Evolutionary conservation across 2,888 invertebrate species (phyloP), one percentile per base, ranked within the genome.

Genomic region (Crepidodera aurea): DNA sequence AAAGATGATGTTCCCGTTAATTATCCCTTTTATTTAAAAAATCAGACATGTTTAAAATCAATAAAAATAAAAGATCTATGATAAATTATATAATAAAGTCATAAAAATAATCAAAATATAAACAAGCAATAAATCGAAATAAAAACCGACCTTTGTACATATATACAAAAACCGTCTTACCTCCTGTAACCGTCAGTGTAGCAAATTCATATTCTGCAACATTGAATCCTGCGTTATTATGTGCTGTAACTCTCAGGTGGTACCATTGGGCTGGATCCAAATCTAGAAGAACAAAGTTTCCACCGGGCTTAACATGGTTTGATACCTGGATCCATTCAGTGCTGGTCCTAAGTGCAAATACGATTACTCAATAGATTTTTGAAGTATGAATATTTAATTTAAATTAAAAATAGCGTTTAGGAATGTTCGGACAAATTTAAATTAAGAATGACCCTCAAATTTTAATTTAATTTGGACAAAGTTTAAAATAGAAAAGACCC

Each of bases 151-250:
- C 54, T 63, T 64, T 64, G 51, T 65, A 65, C 64, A 65, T 64
- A 65, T 67, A 50, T 61, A 77, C 75, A 70, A 73, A 44, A 39
- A 39, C 15, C 3, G 34, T 50, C 86, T 84, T 87, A 96, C 96
- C 95, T 87, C 97, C 97, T 70, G 94, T 93, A 69, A 92, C 89
- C 25, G 96, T 96, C 27, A 96, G 86, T 1, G 98, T 98, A 13
- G 96, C 95, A 81, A 97, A 96, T 83, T 95, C 94, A 77, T 96
- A 95, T 83, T 95, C 93, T 61, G 95, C 96, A 51, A 96, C 95
- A 37, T 94, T 93, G 75, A 95, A 95, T 51, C 97, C 98, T 64
- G 97, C 97, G 74, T 96, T 96, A 81, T 96, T 97, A 82, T 96
- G 93, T 2, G 94, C 93, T 1, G 94, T 95, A 37, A 96, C 94